Base-by-base conservation (phyloP, 2,888 invertebrate genomes). In the Limnephilus auricula region DNA sequence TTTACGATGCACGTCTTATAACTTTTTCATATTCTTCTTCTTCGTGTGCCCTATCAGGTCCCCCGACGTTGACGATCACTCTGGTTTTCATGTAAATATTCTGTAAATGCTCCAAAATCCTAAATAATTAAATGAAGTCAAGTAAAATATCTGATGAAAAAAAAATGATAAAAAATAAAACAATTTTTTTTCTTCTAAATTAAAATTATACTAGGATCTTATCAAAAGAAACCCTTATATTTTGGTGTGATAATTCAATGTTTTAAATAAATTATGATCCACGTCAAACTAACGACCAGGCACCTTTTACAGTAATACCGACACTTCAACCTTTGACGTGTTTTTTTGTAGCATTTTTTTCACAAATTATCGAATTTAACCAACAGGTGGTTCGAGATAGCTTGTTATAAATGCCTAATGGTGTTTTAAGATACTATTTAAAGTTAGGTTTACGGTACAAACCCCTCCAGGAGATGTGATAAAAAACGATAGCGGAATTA, bases 351-450 rank as follows among this genome's bases (percentile, higher is more conserved):
- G 25, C 18, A 65, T 9, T n/a, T 65, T 65, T 65, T 65, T 65
- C 25, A 65, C 65, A 65, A 65, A 65, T 65, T 65, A 65, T 65
- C 65, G 65, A 25, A 65, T 65, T 65, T 65, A 65, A 25, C 6
- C 18, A 86, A 86, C 86, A 86, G 86, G 86, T 86, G 86, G 5
- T 50, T 31, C 30, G 50, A 5, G 30, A 32, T 2, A 30, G 31
- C 50, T 86, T 45, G 40, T 86, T 45, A 45, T 31, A 18, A 30
- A 15, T 45, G 50, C 65, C 86, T 86, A 86, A 86, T 86, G 86
- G 86, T 65, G 65, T 31, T 50, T 65, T n/a, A 86, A 86, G 86
- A 32, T 86, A 86, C 50, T 31, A 86, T 86, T 50, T 86, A 86
- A 86, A 65, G 50, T 45, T 12, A n/a, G 50, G 86, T 86, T 45